These are phyloP conservation scores for Xestia c-nigrum DNA, from an alignment of 2,888 invertebrate genomes.

Conservation along the genomic window DNA sequence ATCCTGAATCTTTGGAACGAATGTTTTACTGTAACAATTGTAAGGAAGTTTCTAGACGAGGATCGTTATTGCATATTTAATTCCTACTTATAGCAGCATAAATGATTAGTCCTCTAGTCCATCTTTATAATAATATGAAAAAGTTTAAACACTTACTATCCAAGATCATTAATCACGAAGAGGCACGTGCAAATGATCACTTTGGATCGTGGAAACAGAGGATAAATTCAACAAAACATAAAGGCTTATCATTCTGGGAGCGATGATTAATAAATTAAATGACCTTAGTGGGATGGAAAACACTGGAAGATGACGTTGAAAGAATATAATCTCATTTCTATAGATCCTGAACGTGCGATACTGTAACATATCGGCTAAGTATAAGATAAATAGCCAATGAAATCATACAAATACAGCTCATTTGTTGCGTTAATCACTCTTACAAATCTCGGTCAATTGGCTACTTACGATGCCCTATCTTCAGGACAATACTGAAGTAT, in stretches of 20 bases:
- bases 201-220: background rate
- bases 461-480: slow-evolving; percentile 66
- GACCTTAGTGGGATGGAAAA: background rate
- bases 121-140: slow-evolving; percentile 2
- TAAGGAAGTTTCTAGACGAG: slow-evolving; percentile 9
- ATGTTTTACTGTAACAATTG: slow-evolving; percentile 6
- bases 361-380: slow-evolving; percentile 14
- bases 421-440: slow-evolving; percentile 48
- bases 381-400: slow-evolving; percentile 27
- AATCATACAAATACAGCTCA: slow-evolving; percentile 19
- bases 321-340: background rate
- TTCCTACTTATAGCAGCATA: background rate
- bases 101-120: background rate
- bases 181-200: background rate
- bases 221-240: background rate
- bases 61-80: slow-evolving; percentile 6
- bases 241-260: background rate
- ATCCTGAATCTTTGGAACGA: slow-evolving; percentile 16
- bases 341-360: slow-evolving; percentile 5
- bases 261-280: background rate
- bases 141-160: background rate
- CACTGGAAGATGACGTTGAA: background rate
- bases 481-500: slow-evolving; percentile 41
- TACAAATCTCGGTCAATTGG: slow-evolving; percentile 74
- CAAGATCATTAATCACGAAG: slow-evolving; percentile 3